A percentile compares a stretch with the other conserved stretches of the same genome.
Evolutionary conservation across 1,140 invertebrate species (phyloP).

Genomic region (Pogonomyrmex barbatus): DNA sequence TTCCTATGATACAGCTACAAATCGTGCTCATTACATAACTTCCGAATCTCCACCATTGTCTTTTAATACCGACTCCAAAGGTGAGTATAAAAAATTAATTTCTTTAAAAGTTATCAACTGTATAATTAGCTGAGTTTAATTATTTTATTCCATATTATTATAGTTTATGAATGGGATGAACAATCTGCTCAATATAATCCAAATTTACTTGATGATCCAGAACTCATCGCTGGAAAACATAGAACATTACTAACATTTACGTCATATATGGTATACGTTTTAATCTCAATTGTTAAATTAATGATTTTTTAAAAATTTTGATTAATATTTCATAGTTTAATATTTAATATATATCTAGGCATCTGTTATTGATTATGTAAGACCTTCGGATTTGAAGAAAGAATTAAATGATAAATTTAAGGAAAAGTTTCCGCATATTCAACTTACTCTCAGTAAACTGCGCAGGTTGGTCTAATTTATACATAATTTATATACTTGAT

Average conservation of each 20-base stretch:
- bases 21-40: constrained; percentile 86
- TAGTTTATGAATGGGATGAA: constrained; percentile 86
- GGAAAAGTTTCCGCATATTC: constrained; percentile 97
- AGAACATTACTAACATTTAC: constrained; percentile 97
- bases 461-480: constrained; percentile 89
- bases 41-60: constrained; percentile 89
- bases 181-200: constrained; percentile 91
- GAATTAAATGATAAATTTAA: constrained; percentile 99
- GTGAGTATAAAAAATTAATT: constrained; percentile 56
- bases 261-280: constrained; percentile 92
- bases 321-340: constrained; percentile 50
- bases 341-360: constrained; percentile 87
- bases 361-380: constrained; percentile 98
- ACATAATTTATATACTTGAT: neutral
- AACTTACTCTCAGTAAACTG: constrained; percentile 98
- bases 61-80: constrained; percentile 86
- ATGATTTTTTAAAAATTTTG: constrained; percentile 17
- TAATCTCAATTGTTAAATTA: constrained; percentile 7
- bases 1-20: constrained; percentile 90
- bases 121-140: constrained; percentile 20
- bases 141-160: constrained; percentile 69
- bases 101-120: neutral
- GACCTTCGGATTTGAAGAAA: constrained; percentile 98
- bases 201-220: constrained; percentile 97
- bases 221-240: constrained; percentile 97